Evolutionary conservation across 2,797 vertebrate genomes (phyloP), one percentile per base, ranked within the genome.

Genomic region (Neosilurus hyrtlii): DNA sequence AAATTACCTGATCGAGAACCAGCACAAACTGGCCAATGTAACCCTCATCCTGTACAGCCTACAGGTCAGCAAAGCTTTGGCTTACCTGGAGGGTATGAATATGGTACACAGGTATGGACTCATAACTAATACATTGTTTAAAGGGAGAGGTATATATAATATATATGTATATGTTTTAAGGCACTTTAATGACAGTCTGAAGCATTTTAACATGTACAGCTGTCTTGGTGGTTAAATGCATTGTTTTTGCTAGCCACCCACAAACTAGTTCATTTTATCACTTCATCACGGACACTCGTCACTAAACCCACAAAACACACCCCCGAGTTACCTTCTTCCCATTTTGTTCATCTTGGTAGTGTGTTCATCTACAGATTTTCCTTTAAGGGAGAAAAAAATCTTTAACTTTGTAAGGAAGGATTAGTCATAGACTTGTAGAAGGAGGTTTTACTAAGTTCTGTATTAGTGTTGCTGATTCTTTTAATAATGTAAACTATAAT

Each of bases 1-100:
- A 24, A 93, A 93, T 26, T 99, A 97, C 86, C 94, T 99, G 22
- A 86, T 93, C 59, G 89, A 96, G 82, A 92, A 96, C 86, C 94
- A 96, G 91, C 89, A 84, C 84, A 89, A 30, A n/a, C 86, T 99
- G 77, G 88, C 90, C 16, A 92, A 89, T 16, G 87, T 91, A 12
- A 95, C 91, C 0, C 92, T 98, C 43, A 90, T 94, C 72, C 92
- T 96, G 54, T 99, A 95, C 84, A 92, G 92, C 0, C 89, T 97
- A 35, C 97, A 99, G 91, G 94, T 98, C 85, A 95, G 97, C 90
- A 97, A 97, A 90, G 97, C 97, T 80, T 90, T 99, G 90, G 95
- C 96, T 18, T 98, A 88, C 81, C 76, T 89, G 24, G 88, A 89
- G 74, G 88, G 86, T 11, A 54, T 89, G 22, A 90, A 88, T 83